Conservation (phyloP, 2,113 vertebrate genomes). For the Tretioscincus oriximinensis region DNA sequence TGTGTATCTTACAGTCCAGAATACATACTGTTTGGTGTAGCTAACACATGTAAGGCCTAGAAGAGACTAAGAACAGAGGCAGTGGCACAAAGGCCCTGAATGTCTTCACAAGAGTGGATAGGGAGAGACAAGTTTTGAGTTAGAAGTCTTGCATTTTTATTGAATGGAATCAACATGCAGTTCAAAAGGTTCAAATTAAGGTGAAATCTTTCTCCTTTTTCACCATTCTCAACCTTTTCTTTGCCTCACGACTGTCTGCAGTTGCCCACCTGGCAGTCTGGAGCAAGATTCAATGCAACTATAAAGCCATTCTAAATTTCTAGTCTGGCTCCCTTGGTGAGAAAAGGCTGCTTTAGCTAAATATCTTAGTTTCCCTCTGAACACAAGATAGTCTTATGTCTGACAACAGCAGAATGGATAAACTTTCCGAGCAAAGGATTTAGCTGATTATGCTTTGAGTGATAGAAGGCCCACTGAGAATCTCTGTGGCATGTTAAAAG, state of each 20-base stretch:
- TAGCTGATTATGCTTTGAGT: background rate
- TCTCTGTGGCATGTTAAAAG: constrained; percentile 5
- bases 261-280: background rate
- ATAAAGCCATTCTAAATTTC: background rate
- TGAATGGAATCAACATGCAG: too few relatives aligned
- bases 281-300: background rate
- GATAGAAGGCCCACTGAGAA: constrained; percentile 13
- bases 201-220: too few relatives aligned
- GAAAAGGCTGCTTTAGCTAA: background rate
- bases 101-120: too few relatives aligned
- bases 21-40: too few relatives aligned
- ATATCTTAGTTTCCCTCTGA: background rate
- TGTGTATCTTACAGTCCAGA: too few relatives aligned
- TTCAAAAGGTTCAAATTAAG: too few relatives aligned
- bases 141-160: too few relatives aligned
- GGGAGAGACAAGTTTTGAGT: too few relatives aligned
- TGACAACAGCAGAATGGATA: background rate
- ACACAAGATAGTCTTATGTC: background rate
- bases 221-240: too few relatives aligned
- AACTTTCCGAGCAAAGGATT: background rate
- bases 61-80: too few relatives aligned
- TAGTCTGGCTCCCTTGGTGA: background rate
- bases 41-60: too few relatives aligned
- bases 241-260: background rate
- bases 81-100: too few relatives aligned